phyloP scores from a whole-genome alignment of 2,888 invertebrate genomes.

The Beris chalybata region DNA sequence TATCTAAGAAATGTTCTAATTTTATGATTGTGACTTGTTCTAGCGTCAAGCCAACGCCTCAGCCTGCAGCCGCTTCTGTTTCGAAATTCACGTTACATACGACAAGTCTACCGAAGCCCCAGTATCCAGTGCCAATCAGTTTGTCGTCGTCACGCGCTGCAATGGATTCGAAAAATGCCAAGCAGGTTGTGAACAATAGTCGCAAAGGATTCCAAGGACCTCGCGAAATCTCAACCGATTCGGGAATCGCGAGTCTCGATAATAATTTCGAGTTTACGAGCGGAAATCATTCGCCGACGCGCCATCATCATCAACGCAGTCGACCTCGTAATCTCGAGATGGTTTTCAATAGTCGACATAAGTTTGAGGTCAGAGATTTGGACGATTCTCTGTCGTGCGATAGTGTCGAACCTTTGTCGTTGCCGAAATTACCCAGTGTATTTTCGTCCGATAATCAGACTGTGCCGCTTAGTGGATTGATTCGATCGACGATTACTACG shows the following conservation, averaged over 20 bases:
- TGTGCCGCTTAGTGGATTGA: constrained; percentile 51
- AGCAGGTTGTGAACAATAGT: constrained; percentile 72
- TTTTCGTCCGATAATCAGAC: constrained; percentile 49
- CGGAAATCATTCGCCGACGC: constrained; percentile 47
- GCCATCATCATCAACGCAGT: constrained; percentile 50
- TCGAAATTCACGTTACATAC: constrained; percentile 68
- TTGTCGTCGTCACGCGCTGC: constrained; percentile 54
- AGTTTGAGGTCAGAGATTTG: constrained; percentile 74
- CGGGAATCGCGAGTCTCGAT: constrained; percentile 55
- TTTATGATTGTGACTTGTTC: not conserved
- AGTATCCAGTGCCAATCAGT: constrained; percentile 63
- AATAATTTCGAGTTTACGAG: constrained; percentile 45
- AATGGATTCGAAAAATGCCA: constrained; percentile 70
- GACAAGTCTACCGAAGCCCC: constrained; percentile 74
- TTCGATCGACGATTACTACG: constrained; percentile 46
- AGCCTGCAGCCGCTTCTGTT: constrained; percentile 55
- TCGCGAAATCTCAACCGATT: constrained; percentile 56
- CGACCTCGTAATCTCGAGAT: constrained; percentile 73
- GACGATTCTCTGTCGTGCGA: constrained; percentile 58
- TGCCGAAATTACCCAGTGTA: constrained; percentile 52
- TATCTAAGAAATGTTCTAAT: constrained; percentile 11
- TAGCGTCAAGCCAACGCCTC: constrained; percentile 54
- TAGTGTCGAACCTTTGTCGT: constrained; percentile 52
- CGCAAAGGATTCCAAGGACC: constrained; percentile 57
- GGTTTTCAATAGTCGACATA: constrained; percentile 72